Evolutionary conservation across 2,797 vertebrate genomes (phyloP), one percentile per base, ranked within the genome.

Genomic region (Micromesistius poutassou): DNA sequence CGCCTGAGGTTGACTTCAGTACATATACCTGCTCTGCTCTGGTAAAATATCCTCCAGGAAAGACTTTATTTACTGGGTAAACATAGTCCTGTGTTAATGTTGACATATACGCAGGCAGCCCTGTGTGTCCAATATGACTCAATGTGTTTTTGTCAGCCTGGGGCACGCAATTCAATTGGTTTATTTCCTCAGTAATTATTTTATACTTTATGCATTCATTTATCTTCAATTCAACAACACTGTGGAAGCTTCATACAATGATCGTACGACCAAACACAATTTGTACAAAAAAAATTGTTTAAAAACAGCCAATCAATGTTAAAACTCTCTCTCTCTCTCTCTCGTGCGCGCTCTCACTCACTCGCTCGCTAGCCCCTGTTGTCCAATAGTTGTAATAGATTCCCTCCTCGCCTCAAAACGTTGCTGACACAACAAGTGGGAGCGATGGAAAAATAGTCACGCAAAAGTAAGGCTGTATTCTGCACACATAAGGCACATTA

Each of bases 281-380:
- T 40, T 40, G 38, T 40, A 12, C 38, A 40, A 50, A 50, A 40
- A 50, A 50, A 13, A 50, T 14, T 4, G 13, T 33, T 33, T 33
- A 33, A 33, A 33, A 35, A 31, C 31, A 31, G 3, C 46, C 46
- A 50, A 22, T 62, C 62, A 66, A 28, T 0, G n/a, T 66, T 66
- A 3, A 66, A 66, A 25, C 50, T 55, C 50, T 55, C 4, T 7
- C 50, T 7, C 19, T n/a, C 50, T n/a, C 19, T 5, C 50, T 55
- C 50, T 55, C 50, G 5, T 19, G 22, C 4, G 1, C 62, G 28
- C 62, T 66, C 62, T 25, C 70, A 22, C 30, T 77, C 38, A 77
- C 71, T 42, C 82, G 77, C 73, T 82, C 55, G 68, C 75, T 74
- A 35, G 66, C 76, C 74, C 72, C 72, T 75, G 68, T 25, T 30